Percentiles rank a stretch among this genome's conserved stretches.
These are phyloP conservation scores for Xenotilapia longispinis DNA, from an alignment of 2,113 vertebrate species.

Conservation along the genomic window DNA sequence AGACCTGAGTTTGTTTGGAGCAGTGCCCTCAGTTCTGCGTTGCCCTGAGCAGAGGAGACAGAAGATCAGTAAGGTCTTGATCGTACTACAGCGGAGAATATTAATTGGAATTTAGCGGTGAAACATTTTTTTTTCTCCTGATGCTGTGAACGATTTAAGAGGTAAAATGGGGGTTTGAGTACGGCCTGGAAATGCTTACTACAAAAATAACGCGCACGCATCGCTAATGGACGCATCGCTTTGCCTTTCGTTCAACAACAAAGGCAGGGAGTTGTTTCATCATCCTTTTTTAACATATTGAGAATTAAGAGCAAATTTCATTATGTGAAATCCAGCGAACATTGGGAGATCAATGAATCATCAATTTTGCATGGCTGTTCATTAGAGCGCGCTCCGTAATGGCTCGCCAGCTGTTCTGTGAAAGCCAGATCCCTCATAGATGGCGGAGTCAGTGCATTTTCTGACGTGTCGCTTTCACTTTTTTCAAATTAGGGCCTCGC, in stretches of 20 bases:
- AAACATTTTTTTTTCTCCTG: background rate
- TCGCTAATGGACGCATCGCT: background rate
- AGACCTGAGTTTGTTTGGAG: constrained; percentile 55
- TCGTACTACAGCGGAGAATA: constrained; percentile 34
- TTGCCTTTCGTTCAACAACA: background rate
- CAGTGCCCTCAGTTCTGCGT: constrained; percentile 12
- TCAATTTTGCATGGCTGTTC: constrained; percentile 66
- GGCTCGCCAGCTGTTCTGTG: constrained; percentile 60
- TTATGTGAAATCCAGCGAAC: constrained; percentile 13
- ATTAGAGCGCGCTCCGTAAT: constrained; percentile 61
- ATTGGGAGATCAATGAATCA: constrained; percentile 52
- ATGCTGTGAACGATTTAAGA: background rate
- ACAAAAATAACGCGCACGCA: background rate
- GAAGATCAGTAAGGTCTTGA: constrained; percentile 37
- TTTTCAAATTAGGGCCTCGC: constrained; percentile 39
- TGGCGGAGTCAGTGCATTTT: constrained; percentile 14
- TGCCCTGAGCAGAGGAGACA: constrained; percentile 29
- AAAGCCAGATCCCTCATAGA: constrained; percentile 41
- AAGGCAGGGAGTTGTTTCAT: background rate
- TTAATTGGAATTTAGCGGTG: constrained; percentile 42
- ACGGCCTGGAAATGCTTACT: background rate
- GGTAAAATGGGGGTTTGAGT: background rate
- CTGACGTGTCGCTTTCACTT: constrained; percentile 34
- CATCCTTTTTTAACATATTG: background rate
- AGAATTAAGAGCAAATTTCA: background rate